Conservation (phyloP, 37 sponge, comb jelly and placozoan genomes). For the Diacarnus erythraeanus region DNA sequence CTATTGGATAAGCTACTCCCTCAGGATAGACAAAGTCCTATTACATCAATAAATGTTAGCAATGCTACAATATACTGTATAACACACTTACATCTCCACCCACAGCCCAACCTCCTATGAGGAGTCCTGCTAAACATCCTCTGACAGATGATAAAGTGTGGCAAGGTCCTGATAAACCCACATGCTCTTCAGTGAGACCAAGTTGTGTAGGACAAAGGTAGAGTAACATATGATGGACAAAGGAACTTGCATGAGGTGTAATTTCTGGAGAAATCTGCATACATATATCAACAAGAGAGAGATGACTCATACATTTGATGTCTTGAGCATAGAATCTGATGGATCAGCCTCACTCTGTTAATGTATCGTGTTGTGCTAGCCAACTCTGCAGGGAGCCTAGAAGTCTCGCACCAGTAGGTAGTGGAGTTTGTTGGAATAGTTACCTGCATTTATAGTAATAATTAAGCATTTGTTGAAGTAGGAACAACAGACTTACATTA, state of each 20-base stretch:
- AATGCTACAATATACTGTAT: background rate
- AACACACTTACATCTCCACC: conserved; percentile 49
- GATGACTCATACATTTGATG: background rate
- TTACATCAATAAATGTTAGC: background rate
- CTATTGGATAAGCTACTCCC: conserved; percentile 69
- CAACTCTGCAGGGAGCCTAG: background rate
- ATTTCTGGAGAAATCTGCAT: conserved; percentile 19
- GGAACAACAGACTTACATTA: background rate
- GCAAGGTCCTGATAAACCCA: conserved; percentile 14
- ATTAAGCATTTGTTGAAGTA: background rate
- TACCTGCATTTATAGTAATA: background rate
- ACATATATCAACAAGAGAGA: background rate
- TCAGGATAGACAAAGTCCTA: conserved; percentile 63
- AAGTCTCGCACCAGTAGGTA: conserved; percentile 14
- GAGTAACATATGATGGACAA: conserved; percentile 51
- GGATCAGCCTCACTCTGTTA: background rate
- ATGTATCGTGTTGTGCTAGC: background rate
- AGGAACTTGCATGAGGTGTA: conserved; percentile 3
- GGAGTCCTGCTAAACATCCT: background rate
- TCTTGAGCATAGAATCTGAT: background rate
- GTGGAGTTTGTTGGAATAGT: background rate
- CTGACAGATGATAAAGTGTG: background rate
- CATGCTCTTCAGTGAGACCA: background rate
- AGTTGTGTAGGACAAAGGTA: conserved; percentile 6
- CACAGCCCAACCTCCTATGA: conserved; percentile 51